A percentile compares a stretch with the other conserved stretches of the same genome.
phyloP scores from a whole-genome alignment of 2,113 vertebrate genomes.

The Nycticryphes semicollaris region DNA sequence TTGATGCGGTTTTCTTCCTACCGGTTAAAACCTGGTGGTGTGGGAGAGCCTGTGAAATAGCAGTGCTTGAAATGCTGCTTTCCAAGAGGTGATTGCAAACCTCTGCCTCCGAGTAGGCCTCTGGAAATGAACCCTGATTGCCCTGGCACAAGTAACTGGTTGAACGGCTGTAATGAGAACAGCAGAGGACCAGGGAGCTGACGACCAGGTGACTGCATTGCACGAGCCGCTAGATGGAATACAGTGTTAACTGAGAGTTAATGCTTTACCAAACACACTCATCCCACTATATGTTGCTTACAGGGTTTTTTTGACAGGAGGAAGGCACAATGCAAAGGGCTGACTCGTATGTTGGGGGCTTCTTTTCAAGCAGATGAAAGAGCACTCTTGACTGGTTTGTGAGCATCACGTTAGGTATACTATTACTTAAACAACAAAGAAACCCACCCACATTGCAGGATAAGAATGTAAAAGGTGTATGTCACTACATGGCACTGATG shows the following conservation, averaged over 20 bases:
- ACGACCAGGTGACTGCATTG: not conserved
- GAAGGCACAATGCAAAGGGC: not conserved
- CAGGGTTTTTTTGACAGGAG: not conserved
- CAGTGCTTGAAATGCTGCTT: not conserved
- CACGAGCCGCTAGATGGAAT: not conserved
- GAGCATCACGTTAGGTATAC: not conserved
- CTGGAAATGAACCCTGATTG: not conserved
- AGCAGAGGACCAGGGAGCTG: not conserved
- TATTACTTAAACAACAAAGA: not conserved
- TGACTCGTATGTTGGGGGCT: not conserved
- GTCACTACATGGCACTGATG: not conserved
- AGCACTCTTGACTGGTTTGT: not conserved
- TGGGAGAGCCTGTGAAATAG: not conserved
- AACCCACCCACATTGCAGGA: accelerated
- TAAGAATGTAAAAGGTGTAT: not conserved
- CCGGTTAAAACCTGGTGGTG: not conserved
- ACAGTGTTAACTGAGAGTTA: not conserved
- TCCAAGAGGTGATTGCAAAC: not conserved
- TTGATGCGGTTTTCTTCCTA: not conserved
- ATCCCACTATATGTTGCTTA: not conserved
- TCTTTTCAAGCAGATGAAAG: not conserved
- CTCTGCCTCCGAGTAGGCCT: not conserved
- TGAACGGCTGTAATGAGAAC: not conserved
- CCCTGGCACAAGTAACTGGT: not conserved
- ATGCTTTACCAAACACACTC: not conserved